Evolutionary conservation across 2,797 vertebrate genomes (phyloP), one percentile per base, ranked within the genome.

Genomic region (Buphagus erythrorhynchus): DNA sequence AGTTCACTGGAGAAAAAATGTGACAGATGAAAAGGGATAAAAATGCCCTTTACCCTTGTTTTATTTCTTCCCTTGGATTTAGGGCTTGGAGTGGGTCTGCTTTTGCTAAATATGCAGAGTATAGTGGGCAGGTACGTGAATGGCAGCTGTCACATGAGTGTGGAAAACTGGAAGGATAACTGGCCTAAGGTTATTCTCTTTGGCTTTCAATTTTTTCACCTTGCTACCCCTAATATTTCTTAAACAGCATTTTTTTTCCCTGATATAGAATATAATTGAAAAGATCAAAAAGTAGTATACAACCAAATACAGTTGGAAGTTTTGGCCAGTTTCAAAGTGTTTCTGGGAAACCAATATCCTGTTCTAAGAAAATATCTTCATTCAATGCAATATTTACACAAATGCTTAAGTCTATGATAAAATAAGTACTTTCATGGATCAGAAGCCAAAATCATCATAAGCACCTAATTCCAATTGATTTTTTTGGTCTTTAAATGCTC

Each of bases 401-500:
- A 80, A 86, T 59, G 43, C 6, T 63, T 52, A 46, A 25, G 2
- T 69, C 49, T 75, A 16, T 71, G 11, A 6, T 73, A 48, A 86
- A 90, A 84, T 31, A 90, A 73, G 73, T 33, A 29, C 5, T 88
- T 88, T 69, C 11, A 76, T 69, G 48, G 13, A 76, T 57, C 45
- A 73, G 36, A 73, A 28, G 36, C 4, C 26, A 78, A 85, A 8
- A 52, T 65, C 8, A 45, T 75, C 36, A 69, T 11, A 93, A 78
- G 8, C 5, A 73, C 24, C 16, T 72, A 75, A 72, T 63, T 72
- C 6, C 8, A 40, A 16, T 31, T 88, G 25, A 2, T 28, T 72
- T 79, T 74, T 71, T 82, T 72, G 62, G 29, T 58, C 61, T 81
- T 86, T 73, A 88, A 72, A 33, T 75, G 11, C 20, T 88, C 28